phyloP scores from a whole-genome alignment of 2,888 invertebrate genomes.

The Ornithoptera alexandrae region DNA sequence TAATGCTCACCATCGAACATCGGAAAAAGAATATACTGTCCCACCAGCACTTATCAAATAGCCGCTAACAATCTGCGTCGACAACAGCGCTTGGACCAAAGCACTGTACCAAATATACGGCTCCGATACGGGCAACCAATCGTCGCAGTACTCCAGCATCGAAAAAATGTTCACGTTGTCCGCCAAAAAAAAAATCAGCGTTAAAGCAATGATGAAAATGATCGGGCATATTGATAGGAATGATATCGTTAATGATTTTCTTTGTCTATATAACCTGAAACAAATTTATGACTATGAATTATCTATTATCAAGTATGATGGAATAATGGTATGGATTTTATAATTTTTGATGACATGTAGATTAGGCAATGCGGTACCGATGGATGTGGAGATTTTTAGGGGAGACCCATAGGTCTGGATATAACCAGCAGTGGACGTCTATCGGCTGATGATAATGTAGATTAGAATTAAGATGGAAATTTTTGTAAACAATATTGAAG shows the following conservation, averaged over 20 bases:
- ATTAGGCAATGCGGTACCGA: no score
- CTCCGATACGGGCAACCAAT: constrained; percentile 60
- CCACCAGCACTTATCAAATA: constrained; percentile 83
- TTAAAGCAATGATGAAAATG: constrained; percentile 56
- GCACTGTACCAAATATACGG: constrained; percentile 82
- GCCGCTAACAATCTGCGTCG: constrained; percentile 82
- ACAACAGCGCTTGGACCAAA: constrained; percentile 82
- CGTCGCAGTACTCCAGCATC: constrained; percentile 65
- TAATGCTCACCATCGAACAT: constrained; percentile 81
- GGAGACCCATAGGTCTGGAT: no score
- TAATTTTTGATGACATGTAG: no score
- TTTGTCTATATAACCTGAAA: constrained; percentile 74
- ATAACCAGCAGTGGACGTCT: no score
- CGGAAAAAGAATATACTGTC: constrained; percentile 81
- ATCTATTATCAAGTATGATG: neutral
- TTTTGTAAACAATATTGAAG: no score
- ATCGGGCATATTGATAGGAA: constrained; percentile 60
- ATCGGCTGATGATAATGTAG: no score
- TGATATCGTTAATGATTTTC: constrained; percentile 72
- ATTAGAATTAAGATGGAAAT: no score
- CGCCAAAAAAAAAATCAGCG: constrained; percentile 63
- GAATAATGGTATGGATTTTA: no score
- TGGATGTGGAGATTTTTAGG: no score
- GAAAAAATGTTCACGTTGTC: constrained; percentile 50
- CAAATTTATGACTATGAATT: neutral